Evolutionary conservation across 2,797 vertebrate species (phyloP).

Genomic region (Bradypodion pumilum): DNA sequence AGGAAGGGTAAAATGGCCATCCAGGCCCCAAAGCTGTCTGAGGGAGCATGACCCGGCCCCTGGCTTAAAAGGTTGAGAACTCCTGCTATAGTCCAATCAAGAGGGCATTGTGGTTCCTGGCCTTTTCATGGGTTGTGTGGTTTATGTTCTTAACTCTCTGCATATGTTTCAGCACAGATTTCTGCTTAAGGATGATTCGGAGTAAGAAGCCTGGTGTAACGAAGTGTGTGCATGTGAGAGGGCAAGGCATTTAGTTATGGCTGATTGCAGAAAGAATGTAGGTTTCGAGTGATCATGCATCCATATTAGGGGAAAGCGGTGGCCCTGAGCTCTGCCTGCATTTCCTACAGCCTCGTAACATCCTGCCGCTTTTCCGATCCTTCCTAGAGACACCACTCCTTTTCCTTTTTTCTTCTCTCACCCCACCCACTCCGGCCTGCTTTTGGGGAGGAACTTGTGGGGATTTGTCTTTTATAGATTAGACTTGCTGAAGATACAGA

Average conservation of each 20-base stretch:
- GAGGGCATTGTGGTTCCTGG: neutral
- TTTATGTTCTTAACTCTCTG: too few relatives aligned
- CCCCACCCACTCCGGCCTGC: neutral
- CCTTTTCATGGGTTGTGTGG: neutral
- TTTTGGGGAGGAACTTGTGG: neutral
- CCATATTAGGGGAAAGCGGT: constrained; percentile 33
- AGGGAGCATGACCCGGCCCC: too few relatives aligned
- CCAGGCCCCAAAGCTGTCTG: too few relatives aligned
- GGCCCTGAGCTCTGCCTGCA: constrained; percentile 49
- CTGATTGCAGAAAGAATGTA: neutral
- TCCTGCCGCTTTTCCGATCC: constrained; percentile 69
- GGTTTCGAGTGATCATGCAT: constrained; percentile 1
- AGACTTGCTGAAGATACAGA: neutral
- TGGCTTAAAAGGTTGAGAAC: too few relatives aligned
- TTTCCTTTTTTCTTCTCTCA: constrained; percentile 26
- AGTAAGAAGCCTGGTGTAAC: neutral
- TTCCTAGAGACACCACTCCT: constrained; percentile 66
- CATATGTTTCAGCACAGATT: neutral
- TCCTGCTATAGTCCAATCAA: too few relatives aligned
- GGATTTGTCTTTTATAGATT: neutral
- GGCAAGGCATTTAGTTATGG: neutral
- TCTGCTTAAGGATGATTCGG: neutral
- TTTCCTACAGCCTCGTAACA: constrained; percentile 63
- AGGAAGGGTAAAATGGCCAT: too few relatives aligned
- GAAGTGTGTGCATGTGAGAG: neutral